Conservation (phyloP, 1,140 invertebrate species). For the Schmidtea mediterranea region DNA sequence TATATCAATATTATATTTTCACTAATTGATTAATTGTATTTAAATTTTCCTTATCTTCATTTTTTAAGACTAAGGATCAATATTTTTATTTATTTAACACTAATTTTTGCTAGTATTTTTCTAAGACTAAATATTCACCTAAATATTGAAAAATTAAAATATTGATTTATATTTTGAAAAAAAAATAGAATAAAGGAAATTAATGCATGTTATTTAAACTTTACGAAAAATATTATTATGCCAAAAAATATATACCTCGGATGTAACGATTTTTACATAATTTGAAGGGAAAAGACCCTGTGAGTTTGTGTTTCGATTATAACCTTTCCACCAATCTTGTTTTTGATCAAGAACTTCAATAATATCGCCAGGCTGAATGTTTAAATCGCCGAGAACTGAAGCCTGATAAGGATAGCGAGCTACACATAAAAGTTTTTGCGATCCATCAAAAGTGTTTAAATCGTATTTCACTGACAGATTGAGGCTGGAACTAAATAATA, state of each 20-base stretch:
- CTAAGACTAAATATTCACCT: too few relatives aligned
- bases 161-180: too few relatives aligned
- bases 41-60: neutral
- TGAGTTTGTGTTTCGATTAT: neutral
- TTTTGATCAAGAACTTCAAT: conserved; percentile 29
- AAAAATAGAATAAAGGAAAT: too few relatives aligned
- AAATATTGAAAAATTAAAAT: too few relatives aligned
- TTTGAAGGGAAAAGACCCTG: neutral
- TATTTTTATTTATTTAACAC: neutral
- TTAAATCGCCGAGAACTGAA: conserved; percentile 58
- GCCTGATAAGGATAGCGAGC: conserved; percentile 38
- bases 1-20: too few relatives aligned
- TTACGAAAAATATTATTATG: too few relatives aligned
- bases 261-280: neutral
- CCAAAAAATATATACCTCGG: neutral
- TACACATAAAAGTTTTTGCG: too few relatives aligned
- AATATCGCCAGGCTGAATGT: conserved; percentile 61
- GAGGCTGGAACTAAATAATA: too few relatives aligned
- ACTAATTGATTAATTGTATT: too few relatives aligned
- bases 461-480: too few relatives aligned
- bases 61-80: neutral
- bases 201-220: too few relatives aligned
- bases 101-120: neutral
- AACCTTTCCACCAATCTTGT: neutral
- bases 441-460: too few relatives aligned